Evolutionary conservation across 2,113 vertebrate genomes (phyloP), one percentile per base, ranked within the genome.

Genomic region (Macquaria ambigua): DNA sequence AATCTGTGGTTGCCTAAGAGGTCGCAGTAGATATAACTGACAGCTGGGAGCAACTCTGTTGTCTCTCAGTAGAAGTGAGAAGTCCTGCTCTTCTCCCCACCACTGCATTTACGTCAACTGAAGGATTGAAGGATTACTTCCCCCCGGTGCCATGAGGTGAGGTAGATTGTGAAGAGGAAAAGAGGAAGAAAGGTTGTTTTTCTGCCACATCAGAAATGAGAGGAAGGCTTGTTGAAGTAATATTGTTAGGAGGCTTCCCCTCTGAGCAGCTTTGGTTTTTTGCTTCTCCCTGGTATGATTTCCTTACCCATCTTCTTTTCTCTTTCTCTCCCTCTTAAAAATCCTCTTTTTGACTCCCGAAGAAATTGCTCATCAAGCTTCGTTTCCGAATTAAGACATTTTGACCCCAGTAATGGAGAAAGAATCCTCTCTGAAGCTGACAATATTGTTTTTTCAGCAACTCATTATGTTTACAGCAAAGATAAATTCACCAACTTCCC

Each of bases 61-160:
- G 66, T 81, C 68, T 77, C 76, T 74, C 77, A 83, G 67, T 8
- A 23, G 83, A 78, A 75, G 77, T 77, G 87, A 82, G 78, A 87
- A 84, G 80, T 75, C 74, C 78, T 69, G 53, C 80, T 73, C 79
- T 66, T 87, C 72, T 63, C 58, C 50, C 56, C 82, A 63, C 16
- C 55, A 18, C 34, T 74, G 59, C 43, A 58, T 61, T 48, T 61
- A 72, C 5, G 20, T 90, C 64, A 83, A 50, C 83, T 53, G 46
- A 81, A 46, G 67, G 68, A 66, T 28, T 68, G 74, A 81, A 78
- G 53, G 56, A 76, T 79, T 28, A 61, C 46, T 41, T 41, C n/a
- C 75, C 34, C 48, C 37, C 1, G 8, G 48, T 88, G 52, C 48
- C 50, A 62, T 10, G 39, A 76, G 25, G 58, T 16, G 37, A 62